Evolutionary conservation across 2,113 vertebrate species (phyloP).

Genomic region (Mesoclemmys tuberculata): DNA sequence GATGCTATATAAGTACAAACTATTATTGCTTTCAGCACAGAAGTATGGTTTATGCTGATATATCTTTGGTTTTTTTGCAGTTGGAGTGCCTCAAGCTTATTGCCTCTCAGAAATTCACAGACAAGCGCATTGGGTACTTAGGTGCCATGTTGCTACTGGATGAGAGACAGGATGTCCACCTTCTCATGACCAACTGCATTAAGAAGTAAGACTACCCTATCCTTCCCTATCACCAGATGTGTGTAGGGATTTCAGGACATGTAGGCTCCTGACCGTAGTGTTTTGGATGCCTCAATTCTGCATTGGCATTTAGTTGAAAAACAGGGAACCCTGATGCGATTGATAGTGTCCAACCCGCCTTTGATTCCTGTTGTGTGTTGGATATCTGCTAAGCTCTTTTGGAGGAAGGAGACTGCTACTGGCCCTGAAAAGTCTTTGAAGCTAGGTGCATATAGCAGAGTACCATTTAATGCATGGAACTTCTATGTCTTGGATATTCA

Average conservation of each 20-base stretch:
- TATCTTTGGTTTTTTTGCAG: constrained; percentile 75
- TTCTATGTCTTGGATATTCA: not conserved
- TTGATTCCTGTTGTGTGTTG: not conserved
- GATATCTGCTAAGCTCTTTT: not conserved
- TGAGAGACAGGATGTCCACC: constrained; percentile 98
- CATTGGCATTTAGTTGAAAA: not conserved
- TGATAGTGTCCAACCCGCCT: not conserved
- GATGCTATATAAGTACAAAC: not conserved
- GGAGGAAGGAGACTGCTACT: not conserved
- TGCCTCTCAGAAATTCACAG: constrained; percentile 99
- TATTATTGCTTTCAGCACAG: not conserved
- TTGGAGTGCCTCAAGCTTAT: constrained; percentile 99
- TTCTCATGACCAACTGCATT: constrained; percentile 99
- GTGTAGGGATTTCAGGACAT: constrained; percentile 30
- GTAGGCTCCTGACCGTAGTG: not conserved
- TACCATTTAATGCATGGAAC: not conserved
- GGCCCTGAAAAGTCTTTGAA: not conserved
- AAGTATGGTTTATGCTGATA: not conserved
- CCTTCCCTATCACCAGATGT: constrained; percentile 28
- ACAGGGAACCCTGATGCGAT: not conserved
- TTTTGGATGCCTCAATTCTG: not conserved
- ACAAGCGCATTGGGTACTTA: constrained; percentile 99
- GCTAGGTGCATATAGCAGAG: not conserved
- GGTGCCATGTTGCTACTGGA: constrained; percentile 98
- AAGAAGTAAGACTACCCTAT: constrained; percentile 91